Evolutionary conservation across 2,797 vertebrate species (phyloP), one percentile per base, ranked within the genome.

Genomic region (Brachyalestes nurse): DNA sequence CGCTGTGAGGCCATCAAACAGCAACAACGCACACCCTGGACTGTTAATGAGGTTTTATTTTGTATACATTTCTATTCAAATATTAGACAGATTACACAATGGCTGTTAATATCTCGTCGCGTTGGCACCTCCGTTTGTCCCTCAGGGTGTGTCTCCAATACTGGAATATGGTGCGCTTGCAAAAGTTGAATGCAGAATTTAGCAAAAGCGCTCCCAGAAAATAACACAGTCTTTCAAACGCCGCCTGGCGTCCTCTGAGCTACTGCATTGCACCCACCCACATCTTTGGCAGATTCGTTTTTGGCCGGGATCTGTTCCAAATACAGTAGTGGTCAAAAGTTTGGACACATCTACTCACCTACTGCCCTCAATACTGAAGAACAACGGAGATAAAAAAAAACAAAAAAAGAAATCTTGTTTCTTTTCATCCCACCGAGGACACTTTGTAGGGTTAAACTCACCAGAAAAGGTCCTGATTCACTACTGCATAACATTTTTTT

Each of bases 11-110:
- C 21, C 82, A 82, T 79, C 16, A 72, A 67, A 75, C 85, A 23
- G 21, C 85, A 72, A 17, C 83, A 78, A 80, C 77, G 72, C 73
- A 81, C 34, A 21, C 21, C n/a, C 66, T 55, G 40, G 47, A 65
- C 6, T 4, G 23, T 51, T 75, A 53, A 40, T 67, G 47, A 38
- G 47, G 28, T 38, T 42, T 70, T 78, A 58, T 67, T 58, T 73
- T 13, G n/a, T 79, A 21, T 65, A 55, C 2, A 73, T 55, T 47
- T 60, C 38, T 6, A 40, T 75, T 61, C 13, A 76, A 76, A 42
- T 34, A 21, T 62, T 21, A 72, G 74, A 72, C 17, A 17, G 67
- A 66, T 55, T 72, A 38, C 77, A 70, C 38, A 57, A 51, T 73
- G 69, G 83, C 76, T 45, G 79, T 77, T 28, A 84, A 77, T 70